Base-by-base conservation (phyloP, 2,888 invertebrate genomes). In the Eupeodes luniger region DNA sequence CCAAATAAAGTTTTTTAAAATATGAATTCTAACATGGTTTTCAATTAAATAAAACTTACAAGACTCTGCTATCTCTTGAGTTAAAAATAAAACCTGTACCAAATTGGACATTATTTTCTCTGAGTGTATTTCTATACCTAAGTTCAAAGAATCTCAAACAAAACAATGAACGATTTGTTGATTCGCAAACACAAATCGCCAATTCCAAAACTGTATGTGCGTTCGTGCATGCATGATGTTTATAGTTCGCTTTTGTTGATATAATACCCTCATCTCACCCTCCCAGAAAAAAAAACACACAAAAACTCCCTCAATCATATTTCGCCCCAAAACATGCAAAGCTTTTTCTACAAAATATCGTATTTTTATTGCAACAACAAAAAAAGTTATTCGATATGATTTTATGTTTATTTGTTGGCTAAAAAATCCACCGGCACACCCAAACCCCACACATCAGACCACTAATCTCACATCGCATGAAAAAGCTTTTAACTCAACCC, bases 361-460 rank as follows among this genome's bases (percentile, higher is more conserved):
- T 66, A 51, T 76, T 83, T 84, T 84, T 84, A 81, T 72, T 62
- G 57, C 47, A 51, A 85, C 27, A 81, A 19, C 81, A 36, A 36
- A 40, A 40, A 66, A 81, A 85, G 88, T 66, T 81, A 88, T 81
- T 85, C 85, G 88, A 88, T 88, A 85, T 78, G 72, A 87, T 87
- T 84, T 78, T 69, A 78, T 75, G 64, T 85, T 84, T 76, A 78
- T 84, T 88, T 81, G 69, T 47, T 57, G 57, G 74, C 27, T 1
- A 0, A 27, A 27, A 27, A 27, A 27, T 27, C 1, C 64, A 81
- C 81, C 78, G 76, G 62, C 77, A 88, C 14, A 34, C 64, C 67
- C 19, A 53, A 62, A 47, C 67, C 6, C 16, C 16, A 44, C 27
- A 47, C 12, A 40, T 40, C 44, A 34, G 9, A 7, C 27, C 14